Evolutionary conservation across 2,797 vertebrate genomes (phyloP), one percentile per base, ranked within the genome.

Genomic region (Liparis tanakae): DNA sequence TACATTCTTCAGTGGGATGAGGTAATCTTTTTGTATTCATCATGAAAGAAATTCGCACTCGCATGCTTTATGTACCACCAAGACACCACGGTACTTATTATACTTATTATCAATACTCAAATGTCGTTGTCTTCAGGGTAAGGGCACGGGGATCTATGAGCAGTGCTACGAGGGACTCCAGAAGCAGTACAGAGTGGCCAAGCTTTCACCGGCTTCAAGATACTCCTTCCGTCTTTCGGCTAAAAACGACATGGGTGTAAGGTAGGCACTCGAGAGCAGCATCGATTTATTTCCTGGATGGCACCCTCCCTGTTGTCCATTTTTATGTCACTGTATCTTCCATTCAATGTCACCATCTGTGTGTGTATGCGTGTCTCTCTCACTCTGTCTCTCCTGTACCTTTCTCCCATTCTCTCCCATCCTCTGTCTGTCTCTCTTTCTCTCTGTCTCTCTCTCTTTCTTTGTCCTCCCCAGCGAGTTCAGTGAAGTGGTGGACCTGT

Each of bases 1-100:
- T 99, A 97, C 88, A 85, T 95, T 91, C 95, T 99, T 55, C 96
- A 99, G 56, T 99, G 97, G 97, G 97, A 99, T 87, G 96, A 99
- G 95, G 98, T 98, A 95, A n/a, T 36, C 25, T 30, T 6, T 33
- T 20, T 58, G 1, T 2, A 33, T 68, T 70, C 30, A 10, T 39
- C 6, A 33, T 75, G 1, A 57, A 62, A 44, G 12, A 17, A 34
- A 41, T 20, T 22, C 1, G 2, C 39, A 18, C 9, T 4, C 6
- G 6, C 0, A 1, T 14, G 7, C 63, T 44, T 64, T 34, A 15
- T 78, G 12, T 70, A 13, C 4, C 44, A 20, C 18, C 56, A 5
- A 56, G 34, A 44, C n/a, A n/a, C n/a, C n/a, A n/a, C n/a, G n/a
- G n/a, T n/a, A n/a, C n/a, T n/a, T n/a, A n/a, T n/a, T n/a, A n/a